Evolutionary conservation across 2,888 invertebrate genomes (phyloP).

Genomic region (Sinohyriopsis cumingii): DNA sequence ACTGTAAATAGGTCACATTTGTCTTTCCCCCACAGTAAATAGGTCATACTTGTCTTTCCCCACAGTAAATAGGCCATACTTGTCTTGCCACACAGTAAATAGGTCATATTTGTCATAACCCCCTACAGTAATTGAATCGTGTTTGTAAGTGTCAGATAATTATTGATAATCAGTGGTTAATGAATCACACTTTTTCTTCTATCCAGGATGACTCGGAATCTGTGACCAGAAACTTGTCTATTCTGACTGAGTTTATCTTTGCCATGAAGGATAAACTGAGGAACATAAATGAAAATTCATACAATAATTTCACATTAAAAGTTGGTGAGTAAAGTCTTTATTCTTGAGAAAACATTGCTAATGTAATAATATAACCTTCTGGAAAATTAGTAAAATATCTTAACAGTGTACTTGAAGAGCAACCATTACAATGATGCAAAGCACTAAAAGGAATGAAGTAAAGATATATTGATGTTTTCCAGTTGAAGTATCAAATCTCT

Average conservation of each 20-base stretch:
- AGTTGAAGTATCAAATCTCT: too few relatives aligned
- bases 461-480: too few relatives aligned
- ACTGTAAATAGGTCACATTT: too few relatives aligned
- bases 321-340: conserved; percentile 80
- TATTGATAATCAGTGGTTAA: background rate
- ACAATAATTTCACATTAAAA: conserved; percentile 91
- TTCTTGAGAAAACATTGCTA: background rate
- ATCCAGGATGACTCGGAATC: conserved; percentile 78
- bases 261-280: conserved; percentile 89
- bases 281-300: conserved; percentile 92
- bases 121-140: background rate
- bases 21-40: too few relatives aligned
- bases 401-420: too few relatives aligned
- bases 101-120: background rate
- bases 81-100: too few relatives aligned
- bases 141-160: background rate
- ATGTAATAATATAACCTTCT: too few relatives aligned
- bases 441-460: too few relatives aligned
- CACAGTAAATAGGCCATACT: too few relatives aligned
- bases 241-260: conserved; percentile 91
- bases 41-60: too few relatives aligned
- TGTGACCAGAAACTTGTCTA: conserved; percentile 81
- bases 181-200: background rate
- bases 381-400: background rate
- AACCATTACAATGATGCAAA: too few relatives aligned